A percentile compares a stretch with the other conserved stretches of the same genome.
Evolutionary conservation across 30 jellyfish, hydroid and myxozoan species (phyloP).

Genomic region (Aurelia aurita complex sp. Pacific): DNA sequence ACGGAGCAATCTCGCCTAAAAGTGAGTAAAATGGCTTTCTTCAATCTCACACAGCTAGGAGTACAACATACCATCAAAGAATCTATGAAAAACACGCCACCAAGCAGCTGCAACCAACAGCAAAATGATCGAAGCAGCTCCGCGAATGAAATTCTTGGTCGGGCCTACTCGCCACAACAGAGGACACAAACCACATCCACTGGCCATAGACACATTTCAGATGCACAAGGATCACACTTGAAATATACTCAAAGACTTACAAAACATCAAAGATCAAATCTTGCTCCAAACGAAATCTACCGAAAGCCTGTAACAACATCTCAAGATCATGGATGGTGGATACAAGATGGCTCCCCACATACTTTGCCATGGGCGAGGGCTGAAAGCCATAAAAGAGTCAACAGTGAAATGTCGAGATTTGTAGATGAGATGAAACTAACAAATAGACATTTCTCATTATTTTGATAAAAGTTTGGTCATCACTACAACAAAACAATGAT

Average conservation of each 20-base stretch:
- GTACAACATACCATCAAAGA: conserved; percentile 74
- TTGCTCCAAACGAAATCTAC: conserved; percentile 90
- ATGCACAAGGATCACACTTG: conserved; percentile 75
- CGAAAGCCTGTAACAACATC: conserved; percentile 84
- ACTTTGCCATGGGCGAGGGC: conserved; percentile 77
- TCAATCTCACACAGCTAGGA: conserved; percentile 82
- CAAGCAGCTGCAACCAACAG: background rate
- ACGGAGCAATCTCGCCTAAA: background rate
- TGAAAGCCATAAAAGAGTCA: conserved; percentile 61
- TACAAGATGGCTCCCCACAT: conserved; percentile 53
- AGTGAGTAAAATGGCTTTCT: conserved; percentile 65
- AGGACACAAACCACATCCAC: conserved; percentile 2
- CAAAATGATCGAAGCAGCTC: background rate
- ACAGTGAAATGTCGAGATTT: conserved; percentile 93
- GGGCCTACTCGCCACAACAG: background rate
- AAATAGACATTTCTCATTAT: conserved; percentile 74
- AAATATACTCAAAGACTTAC: conserved; percentile 75
- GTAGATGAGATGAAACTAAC: conserved; percentile 90
- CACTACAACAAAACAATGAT: too few relatives aligned
- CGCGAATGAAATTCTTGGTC: background rate
- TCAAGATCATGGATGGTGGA: conserved; percentile 96
- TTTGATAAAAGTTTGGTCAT: conserved; percentile 5
- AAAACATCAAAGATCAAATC: conserved; percentile 78
- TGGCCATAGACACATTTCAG: conserved; percentile 15
- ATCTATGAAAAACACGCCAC: conserved; percentile 35